These are phyloP conservation scores for Tupaia chinensis DNA, from an alignment of 2,113 vertebrate species.

Conservation along the genomic window DNA sequence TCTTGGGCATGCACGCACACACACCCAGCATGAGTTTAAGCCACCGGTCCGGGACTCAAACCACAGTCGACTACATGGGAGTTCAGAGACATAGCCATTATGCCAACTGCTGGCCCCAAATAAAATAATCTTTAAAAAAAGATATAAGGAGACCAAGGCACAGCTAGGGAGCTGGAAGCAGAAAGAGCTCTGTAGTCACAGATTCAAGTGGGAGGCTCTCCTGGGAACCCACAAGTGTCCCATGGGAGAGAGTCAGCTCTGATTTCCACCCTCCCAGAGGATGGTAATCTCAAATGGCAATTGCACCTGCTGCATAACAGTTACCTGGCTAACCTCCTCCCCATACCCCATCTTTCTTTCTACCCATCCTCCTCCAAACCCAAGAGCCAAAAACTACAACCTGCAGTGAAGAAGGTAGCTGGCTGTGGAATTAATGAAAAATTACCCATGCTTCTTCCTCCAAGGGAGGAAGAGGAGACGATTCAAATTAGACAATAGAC, in stretches of 20 bases:
- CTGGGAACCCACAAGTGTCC: not conserved
- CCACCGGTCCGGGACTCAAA: no score
- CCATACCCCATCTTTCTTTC: not conserved
- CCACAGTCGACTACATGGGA: no score
- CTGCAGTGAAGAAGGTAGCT: not conserved
- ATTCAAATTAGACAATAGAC: not conserved
- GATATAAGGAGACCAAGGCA: not conserved
- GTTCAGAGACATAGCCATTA: no score
- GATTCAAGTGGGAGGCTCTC: not conserved
- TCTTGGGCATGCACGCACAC: no score
- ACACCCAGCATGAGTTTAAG: no score
- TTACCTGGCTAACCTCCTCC: not conserved
- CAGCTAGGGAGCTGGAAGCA: not conserved
- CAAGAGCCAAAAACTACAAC: not conserved
- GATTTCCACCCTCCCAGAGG: not conserved
- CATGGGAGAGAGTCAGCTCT: not conserved
- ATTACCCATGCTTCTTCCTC: not conserved
- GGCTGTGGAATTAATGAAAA: not conserved
- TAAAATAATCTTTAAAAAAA: no score
- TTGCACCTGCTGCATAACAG: not conserved
- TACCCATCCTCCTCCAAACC: not conserved
- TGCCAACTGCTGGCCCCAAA: no score
- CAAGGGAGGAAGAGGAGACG: not conserved
- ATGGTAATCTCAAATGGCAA: not conserved
- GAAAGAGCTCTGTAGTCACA: not conserved